Conservation (phyloP, 2,888 invertebrate species). For the Limenitis camilla region DNA sequence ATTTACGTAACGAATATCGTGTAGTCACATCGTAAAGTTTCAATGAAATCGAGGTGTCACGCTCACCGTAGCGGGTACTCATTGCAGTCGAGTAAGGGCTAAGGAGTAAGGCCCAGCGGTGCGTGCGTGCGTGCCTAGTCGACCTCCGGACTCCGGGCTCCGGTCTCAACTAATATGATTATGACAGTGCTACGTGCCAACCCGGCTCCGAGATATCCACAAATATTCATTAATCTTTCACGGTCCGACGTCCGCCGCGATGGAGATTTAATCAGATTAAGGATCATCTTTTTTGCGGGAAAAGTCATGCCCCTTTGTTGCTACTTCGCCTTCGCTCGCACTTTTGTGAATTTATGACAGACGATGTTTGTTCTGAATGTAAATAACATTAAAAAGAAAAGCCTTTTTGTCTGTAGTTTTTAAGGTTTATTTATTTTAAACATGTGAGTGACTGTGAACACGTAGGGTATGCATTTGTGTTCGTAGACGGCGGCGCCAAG, state of each 20-base stretch:
- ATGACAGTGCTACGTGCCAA: constrained; percentile 73
- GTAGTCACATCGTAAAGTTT: constrained; percentile 40
- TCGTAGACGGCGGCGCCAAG: constrained; percentile 52
- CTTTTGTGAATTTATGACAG: constrained; percentile 71
- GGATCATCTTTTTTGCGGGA: constrained; percentile 73
- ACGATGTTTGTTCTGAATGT: constrained; percentile 66
- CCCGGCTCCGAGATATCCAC: constrained; percentile 71
- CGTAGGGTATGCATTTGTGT: constrained; percentile 26
- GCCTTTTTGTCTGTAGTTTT: constrained; percentile 3
- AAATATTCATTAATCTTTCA: constrained; percentile 76
- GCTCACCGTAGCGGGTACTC: constrained; percentile 27
- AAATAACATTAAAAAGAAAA: constrained; percentile 40
- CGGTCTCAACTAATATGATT: constrained; percentile 71
- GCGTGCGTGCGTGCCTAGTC: constrained; percentile 57
- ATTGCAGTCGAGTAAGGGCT: constrained; percentile 13
- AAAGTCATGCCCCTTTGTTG: constrained; percentile 73
- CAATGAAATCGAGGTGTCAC: constrained; percentile 37
- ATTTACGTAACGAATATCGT: constrained; percentile 26
- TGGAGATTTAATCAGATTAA: constrained; percentile 76
- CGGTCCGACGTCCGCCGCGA: constrained; percentile 73
- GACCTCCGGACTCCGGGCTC: constrained; percentile 60
- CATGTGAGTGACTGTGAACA: constrained; percentile 6
- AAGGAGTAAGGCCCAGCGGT: constrained; percentile 18
- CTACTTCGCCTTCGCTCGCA: constrained; percentile 66
- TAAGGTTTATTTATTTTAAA: constrained; percentile 3